Percentiles rank a stretch among this genome's conserved stretches.
phyloP scores from a whole-genome alignment of 2,797 vertebrate genomes.

The Calcarius lapponicus region DNA sequence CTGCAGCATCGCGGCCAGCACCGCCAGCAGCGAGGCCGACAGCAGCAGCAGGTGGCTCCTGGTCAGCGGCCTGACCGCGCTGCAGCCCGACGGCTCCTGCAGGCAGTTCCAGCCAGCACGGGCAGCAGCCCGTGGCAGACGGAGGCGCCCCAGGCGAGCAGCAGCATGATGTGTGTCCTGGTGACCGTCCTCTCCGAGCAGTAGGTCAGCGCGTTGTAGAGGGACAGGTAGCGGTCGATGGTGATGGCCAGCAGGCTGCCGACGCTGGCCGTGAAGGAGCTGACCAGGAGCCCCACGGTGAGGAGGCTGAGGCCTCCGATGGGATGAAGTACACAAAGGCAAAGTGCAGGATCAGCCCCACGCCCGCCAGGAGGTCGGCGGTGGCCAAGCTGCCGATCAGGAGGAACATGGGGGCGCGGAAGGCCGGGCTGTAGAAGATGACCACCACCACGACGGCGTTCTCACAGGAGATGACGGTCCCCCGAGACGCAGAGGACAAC shows the following conservation, averaged over 20 bases:
- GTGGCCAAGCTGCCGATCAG: constrained; percentile 89
- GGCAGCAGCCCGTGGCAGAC: constrained; percentile 85
- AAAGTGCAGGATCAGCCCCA: constrained; percentile 89
- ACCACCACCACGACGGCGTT: constrained; percentile 90
- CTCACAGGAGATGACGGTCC: constrained; percentile 88
- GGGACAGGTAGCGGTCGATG: constrained; percentile 91
- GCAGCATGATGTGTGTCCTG: constrained; percentile 84
- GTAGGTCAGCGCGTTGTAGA: constrained; percentile 92
- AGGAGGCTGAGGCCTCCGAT: constrained; percentile 81
- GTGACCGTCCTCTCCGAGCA: constrained; percentile 85
- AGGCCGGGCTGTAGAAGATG: constrained; percentile 85
- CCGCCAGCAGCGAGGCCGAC: constrained; percentile 85
- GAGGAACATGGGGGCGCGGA: constrained; percentile 90
- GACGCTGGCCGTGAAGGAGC: constrained; percentile 88
- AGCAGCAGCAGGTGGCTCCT: constrained; percentile 87
- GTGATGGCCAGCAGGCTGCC: constrained; percentile 91
- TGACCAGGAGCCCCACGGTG: constrained; percentile 87
- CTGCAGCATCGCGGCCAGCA: constrained; percentile 87
- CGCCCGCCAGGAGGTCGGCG: constrained; percentile 89
- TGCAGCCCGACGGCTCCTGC: constrained; percentile 77
- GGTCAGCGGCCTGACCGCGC: constrained; percentile 86
- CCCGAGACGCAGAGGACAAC: constrained; percentile 89
- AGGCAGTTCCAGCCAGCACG: constrained; percentile 91
- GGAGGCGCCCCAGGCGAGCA: constrained; percentile 86
- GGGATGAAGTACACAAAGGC: constrained; percentile 82